phyloP scores from a whole-genome alignment of 2,113 vertebrate genomes.

The Propithecus coquereli region DNA sequence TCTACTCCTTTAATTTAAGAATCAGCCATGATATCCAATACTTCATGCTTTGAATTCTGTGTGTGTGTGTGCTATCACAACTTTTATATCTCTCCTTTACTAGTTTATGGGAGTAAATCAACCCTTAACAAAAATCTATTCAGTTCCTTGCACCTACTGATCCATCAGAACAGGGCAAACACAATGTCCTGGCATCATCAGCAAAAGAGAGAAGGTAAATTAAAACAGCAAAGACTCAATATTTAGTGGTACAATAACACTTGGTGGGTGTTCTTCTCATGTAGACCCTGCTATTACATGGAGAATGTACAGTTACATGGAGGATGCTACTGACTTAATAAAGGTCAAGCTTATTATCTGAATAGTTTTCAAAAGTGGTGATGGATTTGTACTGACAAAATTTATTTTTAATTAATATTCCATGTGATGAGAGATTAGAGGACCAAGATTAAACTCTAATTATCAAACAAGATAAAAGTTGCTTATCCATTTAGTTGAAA shows the following conservation, averaged over 20 bases:
- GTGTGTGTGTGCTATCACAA: not conserved
- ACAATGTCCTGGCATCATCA: not conserved
- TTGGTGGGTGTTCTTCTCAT: not conserved
- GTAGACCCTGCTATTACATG: not conserved
- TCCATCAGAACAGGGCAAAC: not conserved
- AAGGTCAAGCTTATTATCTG: not conserved
- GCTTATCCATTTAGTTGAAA: not conserved
- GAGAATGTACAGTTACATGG: not conserved
- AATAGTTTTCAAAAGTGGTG: not conserved
- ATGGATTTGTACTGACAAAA: not conserved
- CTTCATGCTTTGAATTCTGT: not conserved
- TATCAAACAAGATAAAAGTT: not conserved
- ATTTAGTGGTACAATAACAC: not conserved
- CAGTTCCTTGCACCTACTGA: not conserved
- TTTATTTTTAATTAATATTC: not conserved
- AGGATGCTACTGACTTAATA: not conserved
- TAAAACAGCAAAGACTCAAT: not conserved
- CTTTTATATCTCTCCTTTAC: not conserved
- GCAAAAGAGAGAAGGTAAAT: not conserved
- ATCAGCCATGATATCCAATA: not conserved
- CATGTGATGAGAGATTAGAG: not conserved
- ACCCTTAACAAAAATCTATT: not conserved
- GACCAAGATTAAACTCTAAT: not conserved
- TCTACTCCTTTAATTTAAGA: not conserved
- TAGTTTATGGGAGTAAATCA: not conserved